Evolutionary conservation across 2,797 vertebrate genomes (phyloP), one percentile per base, ranked within the genome.

Genomic region (Erethizon dorsatum): DNA sequence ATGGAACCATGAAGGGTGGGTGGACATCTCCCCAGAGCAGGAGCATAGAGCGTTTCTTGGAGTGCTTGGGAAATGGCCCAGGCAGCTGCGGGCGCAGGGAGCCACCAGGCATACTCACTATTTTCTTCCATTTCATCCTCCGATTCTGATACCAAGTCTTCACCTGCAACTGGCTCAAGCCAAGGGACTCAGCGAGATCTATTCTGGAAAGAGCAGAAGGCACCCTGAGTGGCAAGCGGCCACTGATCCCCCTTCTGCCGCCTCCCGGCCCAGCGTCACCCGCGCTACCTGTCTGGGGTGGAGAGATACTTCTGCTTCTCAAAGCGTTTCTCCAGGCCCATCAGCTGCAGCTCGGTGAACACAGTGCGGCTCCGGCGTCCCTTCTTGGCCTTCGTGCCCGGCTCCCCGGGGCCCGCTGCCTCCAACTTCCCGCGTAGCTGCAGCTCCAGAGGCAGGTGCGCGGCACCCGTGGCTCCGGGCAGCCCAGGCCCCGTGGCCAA

Each of bases 101-200:
- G 24, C 45, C 56, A 20, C 17, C 28, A 13, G 11, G 9, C 37
- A 26, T 94, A 99, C 99, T 99, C 99, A 99, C 99, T 98, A 99
- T 99, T 99, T 99, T 99, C 98, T 99, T 99, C 99, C 99, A 99
- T 95, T 99, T 99, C 99, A 99, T 99, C 97, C 99, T 99, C 97
- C 99, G 99, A 98, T 99, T 99, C 98, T 99, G 99, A 98, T 99
- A 99, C 99, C 99, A 99, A 0, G 99, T 99, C 98, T 99, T 99
- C 98, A 99, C 99, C 98, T 99, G 99, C 95, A 99, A 99, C 97
- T 99, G 99, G 98, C 99, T 99, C 96, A 99, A 99, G 63, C 99
- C 99, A 99, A 99, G 96, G 67, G 99, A 99, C 97, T 99, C 99
- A 0, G 99, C 99, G 54, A 99, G 99, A 95, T 99, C 99, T 99